Base-by-base conservation (phyloP, 2,888 invertebrate species). In the Metalampra italica region DNA sequence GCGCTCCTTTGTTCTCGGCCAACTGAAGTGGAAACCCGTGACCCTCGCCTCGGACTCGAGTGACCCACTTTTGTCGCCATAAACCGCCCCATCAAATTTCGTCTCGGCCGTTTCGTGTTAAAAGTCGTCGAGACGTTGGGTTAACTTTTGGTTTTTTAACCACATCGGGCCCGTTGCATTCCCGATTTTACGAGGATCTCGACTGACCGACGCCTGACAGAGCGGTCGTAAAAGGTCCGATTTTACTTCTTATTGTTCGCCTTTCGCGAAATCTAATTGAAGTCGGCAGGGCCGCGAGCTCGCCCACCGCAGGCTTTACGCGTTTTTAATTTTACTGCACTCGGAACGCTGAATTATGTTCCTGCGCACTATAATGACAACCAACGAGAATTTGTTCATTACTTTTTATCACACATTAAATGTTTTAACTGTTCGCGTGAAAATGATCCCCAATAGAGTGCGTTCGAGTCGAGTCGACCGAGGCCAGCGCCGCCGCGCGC, bases 241-340 rank as follows among this genome's bases (percentile, higher is more conserved):
- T 85, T 89, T 88, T 88, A 89, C 85, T 82, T 82, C 87, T 88
- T 87, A 89, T 89, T 89, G 89, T 88, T 86, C 87, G 80, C 78
- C 76, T 82, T 82, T 84, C 79, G 84, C 83, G 80, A 88, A 87
- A 84, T 84, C 85, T 85, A 87, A 88, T 89, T 86, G 89, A 85
- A 87, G 83, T 76, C 66, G 73, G 75, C 75, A 70, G 63, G 67
- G 59, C 48, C 60, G 32, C 61, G 59, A 56, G 51, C 61, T 68
- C 58, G 71, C 71, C 68, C 78, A 68, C 79, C 76, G 71, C 71
- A 64, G 66, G 68, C 66, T 86, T 86, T 85, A 86, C 80, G 81
- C 72, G 76, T 79, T 86, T 86, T 86, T 84, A 85, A 87, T 84
- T 87, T 85, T 78, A 83, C 79, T 68, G 72, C 75, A 61, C 60